These are phyloP conservation scores for Labroides dimidiatus DNA, from an alignment of 2,797 vertebrate species.

Conservation along the genomic window DNA sequence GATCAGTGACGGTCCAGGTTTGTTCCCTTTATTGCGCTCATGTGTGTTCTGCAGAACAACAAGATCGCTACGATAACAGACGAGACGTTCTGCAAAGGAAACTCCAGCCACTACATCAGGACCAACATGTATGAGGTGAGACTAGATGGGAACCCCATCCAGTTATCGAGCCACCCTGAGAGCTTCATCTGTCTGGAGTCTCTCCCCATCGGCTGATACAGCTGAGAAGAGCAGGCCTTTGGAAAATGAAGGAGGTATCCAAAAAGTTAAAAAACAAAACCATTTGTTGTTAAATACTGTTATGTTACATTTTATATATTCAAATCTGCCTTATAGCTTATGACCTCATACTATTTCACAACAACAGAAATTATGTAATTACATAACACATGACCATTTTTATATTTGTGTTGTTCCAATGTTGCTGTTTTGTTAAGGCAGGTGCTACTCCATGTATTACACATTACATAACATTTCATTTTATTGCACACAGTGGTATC, in stretches of 20 bases:
- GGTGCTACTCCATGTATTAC: conserved; percentile 11
- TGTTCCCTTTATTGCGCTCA: conserved; percentile 18
- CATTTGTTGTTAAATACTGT: conserved; percentile 6
- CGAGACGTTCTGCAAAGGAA: conserved; percentile 94
- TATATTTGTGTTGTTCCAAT: not conserved
- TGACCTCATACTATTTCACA: conserved; percentile 3
- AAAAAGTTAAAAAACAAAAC: conserved; percentile 8
- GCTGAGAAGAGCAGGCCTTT: conserved; percentile 72
- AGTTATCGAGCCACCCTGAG: conserved; percentile 88
- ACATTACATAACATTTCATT: not conserved
- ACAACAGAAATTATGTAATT: conserved; percentile 1
- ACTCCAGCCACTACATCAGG: conserved; percentile 89
- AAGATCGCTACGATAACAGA: conserved; percentile 90
- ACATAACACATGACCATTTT: conserved; percentile 24
- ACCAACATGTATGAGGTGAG: conserved; percentile 87
- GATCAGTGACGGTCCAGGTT: not conserved
- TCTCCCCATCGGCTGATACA: conserved; percentile 89
- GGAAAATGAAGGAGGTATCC: conserved; percentile 15
- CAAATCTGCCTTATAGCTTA: conserved; percentile 16
- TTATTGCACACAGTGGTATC: conserved; percentile 16
- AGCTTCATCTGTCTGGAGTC: conserved; percentile 91
- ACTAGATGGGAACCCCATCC: conserved; percentile 92
- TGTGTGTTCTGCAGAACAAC: conserved; percentile 87
- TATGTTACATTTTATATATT: conserved; percentile 45
- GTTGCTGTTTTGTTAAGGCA: conserved; percentile 10